These are phyloP conservation scores for Oncorhynchus mykiss DNA, from an alignment of 2,113 vertebrate species.

Conservation along the genomic window DNA sequence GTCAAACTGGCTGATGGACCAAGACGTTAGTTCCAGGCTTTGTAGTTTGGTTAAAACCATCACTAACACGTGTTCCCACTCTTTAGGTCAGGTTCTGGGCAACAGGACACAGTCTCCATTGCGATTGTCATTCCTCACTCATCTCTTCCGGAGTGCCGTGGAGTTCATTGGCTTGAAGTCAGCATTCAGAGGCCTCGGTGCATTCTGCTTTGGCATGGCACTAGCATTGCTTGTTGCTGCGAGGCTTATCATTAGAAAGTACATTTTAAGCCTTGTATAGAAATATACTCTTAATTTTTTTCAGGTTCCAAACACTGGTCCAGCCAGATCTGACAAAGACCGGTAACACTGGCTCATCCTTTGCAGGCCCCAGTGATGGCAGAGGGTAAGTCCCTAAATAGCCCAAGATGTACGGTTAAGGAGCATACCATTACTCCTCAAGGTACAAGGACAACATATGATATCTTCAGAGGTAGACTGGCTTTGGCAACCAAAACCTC, in stretches of 20 bases:
- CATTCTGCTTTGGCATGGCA: too few species aligned
- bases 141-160: constrained; percentile 91
- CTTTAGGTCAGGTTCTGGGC: constrained; percentile 89
- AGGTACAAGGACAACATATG: too few species aligned
- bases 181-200: not conserved
- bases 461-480: too few species aligned
- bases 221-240: too few species aligned
- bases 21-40: too few species aligned
- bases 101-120: constrained; percentile 86
- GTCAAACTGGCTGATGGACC: too few species aligned
- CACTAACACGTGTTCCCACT: too few species aligned
- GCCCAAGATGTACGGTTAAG: too few species aligned
- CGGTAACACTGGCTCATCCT: constrained; percentile 67
- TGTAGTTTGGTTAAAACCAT: not conserved
- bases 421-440: too few species aligned
- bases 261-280: too few species aligned
- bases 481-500: too few species aligned
- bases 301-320: constrained; percentile 89
- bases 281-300: constrained; percentile 9
- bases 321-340: constrained; percentile 84
- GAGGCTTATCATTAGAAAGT: too few species aligned
- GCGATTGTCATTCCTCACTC: constrained; percentile 84
- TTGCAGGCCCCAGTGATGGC: constrained; percentile 79
- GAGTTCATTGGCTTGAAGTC: constrained; percentile 88
- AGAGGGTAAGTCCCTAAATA: constrained; percentile 80